Evolutionary conservation across 2,113 vertebrate genomes (phyloP).

Genomic region (Scomber scombrus): DNA sequence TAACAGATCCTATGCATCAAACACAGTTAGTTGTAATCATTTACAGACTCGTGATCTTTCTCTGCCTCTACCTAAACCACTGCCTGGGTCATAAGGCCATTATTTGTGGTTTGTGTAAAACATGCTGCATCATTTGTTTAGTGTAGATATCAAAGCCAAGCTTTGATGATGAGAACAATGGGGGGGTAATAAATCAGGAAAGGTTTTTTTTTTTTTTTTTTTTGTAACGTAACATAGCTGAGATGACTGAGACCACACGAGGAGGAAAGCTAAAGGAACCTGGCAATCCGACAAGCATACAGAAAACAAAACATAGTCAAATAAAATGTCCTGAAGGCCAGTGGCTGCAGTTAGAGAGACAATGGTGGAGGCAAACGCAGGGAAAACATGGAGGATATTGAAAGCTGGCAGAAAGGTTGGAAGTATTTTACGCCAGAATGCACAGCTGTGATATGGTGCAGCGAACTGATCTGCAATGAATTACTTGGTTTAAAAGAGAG

Average conservation of each 20-base stretch:
- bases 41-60: background rate
- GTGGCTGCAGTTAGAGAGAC: conserved; percentile 30
- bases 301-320: conserved; percentile 25
- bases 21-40: conserved; percentile 11
- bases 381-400: conserved; percentile 50
- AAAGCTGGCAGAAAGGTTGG: conserved; percentile 38
- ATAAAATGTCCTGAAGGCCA: conserved; percentile 40
- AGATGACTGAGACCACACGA: conserved; percentile 1
- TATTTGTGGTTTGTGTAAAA: conserved; percentile 34
- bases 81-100: conserved; percentile 14
- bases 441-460: conserved; percentile 41
- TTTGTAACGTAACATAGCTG: conserved; percentile 5
- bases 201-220: background rate
- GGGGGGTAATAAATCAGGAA: conserved; percentile 48
- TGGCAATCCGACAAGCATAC: conserved; percentile 29
- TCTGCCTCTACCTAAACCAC: background rate
- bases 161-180: conserved; percentile 69
- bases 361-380: conserved; percentile 7
- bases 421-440: conserved; percentile 16
- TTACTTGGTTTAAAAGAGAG: conserved; percentile 1
- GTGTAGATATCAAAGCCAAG: background rate
- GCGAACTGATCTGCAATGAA: conserved; percentile 51
- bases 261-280: conserved; percentile 7
- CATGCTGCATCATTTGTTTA: conserved; percentile 38
- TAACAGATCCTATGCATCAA: background rate